Evolutionary conservation across 1,140 invertebrate species (phyloP), one percentile per base, ranked within the genome.

Genomic region (Bombyx mandarina): DNA sequence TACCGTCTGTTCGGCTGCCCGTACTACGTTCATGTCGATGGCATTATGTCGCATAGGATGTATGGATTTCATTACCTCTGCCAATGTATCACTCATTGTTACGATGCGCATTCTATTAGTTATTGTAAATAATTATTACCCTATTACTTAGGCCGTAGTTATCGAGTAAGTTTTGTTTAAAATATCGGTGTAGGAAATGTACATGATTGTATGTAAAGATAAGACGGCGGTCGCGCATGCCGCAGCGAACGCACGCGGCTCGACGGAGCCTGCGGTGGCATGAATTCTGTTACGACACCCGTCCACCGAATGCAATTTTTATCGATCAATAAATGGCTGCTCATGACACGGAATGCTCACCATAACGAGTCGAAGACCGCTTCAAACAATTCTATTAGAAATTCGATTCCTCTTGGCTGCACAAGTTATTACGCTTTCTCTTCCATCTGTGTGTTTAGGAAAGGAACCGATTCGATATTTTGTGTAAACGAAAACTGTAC

Each of bases 261-360:
- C 61, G 58, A 58, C 57, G 58, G 56, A 51, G 66, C 55, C 64
- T 67, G 66, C 73, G 71, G 65, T 67, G 71, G 70, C 74, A 77
- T 75, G 76, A 62, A 63, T 63, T 58, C 54, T 57, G 48, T 59
- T 73, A 69, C 63, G 66, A 64, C 73, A 73, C 60, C 59, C 70
- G 62, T 75, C 66, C 69, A 70, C 70, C 63, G 64, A 66, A 69
- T 67, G 76, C 69, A 68, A 79, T 58, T 71, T 70, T 65, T 55
- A 68, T 66, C 58, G 69, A 65, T 72, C 65, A 71, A 77, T 70
- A 67, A 73, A 76, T 84, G 79, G 84, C 82, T 87, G 80, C 69
- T 83, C 76, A 82, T 84, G 58, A 82, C 82, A 85, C 82, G 76
- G 80, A 85, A 87, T 84, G 84, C 84, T 87, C 83, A 86, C 73